Evolutionary conservation across 2,888 invertebrate genomes (phyloP).

Genomic region (Hypsopygia costalis): DNA sequence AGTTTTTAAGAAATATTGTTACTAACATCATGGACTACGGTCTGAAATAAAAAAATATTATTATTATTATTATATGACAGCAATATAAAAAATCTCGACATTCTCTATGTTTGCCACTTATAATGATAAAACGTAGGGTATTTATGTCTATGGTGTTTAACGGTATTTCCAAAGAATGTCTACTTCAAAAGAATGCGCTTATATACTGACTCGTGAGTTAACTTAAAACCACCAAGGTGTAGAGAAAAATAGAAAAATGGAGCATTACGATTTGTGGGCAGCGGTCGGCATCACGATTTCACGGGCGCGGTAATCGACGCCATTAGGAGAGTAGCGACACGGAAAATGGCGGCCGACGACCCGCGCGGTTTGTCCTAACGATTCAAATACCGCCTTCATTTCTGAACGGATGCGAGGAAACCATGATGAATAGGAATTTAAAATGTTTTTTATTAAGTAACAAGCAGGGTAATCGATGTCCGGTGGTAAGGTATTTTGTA

Average conservation of each 20-base stretch:
- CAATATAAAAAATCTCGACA: too few species aligned
- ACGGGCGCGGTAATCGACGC: slow-evolving; percentile 58
- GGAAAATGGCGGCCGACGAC: slow-evolving; percentile 61
- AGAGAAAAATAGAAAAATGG: slow-evolving; percentile 51
- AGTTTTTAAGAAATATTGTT: too few species aligned
- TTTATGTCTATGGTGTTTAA: too few species aligned
- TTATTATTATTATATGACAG: too few species aligned
- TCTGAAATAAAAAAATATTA: too few species aligned
- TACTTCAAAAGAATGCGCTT: slow-evolving; percentile 1
- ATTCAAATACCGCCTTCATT: slow-evolving; percentile 14
- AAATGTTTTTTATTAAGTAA: slow-evolving; percentile 9
- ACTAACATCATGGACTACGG: too few species aligned
- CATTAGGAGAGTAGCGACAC: slow-evolving; percentile 55
- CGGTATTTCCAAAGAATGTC: too few species aligned
- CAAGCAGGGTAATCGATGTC: slow-evolving; percentile 2
- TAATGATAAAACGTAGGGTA: too few species aligned
- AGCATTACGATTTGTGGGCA: slow-evolving; percentile 57
- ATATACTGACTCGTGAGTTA: neutral
- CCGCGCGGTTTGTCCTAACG: slow-evolving; percentile 25
- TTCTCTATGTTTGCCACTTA: too few species aligned
- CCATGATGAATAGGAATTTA: slow-evolving; percentile 6
- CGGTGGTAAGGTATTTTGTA: neutral
- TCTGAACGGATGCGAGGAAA: slow-evolving; percentile 9
- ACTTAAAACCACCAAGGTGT: slow-evolving; percentile 14
- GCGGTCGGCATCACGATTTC: slow-evolving; percentile 64